Evolutionary conservation across 2,113 vertebrate genomes (phyloP).

Genomic region (Poeciliopsis prolifica): DNA sequence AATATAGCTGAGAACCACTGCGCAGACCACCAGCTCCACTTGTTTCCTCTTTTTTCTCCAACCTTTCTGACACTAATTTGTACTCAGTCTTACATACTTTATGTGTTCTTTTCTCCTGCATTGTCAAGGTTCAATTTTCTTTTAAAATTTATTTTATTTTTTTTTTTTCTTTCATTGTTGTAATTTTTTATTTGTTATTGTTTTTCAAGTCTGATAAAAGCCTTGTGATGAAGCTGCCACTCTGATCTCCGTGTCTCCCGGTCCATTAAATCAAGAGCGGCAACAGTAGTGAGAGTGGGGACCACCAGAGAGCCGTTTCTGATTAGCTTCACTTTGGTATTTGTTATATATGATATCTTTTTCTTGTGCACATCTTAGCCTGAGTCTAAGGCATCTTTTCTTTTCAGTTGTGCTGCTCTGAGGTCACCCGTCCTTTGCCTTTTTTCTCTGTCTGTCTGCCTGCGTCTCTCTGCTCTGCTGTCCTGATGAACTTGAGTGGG

Average conservation of each 20-base stretch:
- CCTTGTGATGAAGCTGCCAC: slow-evolving; percentile 50
- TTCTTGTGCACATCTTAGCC: slow-evolving; percentile 3
- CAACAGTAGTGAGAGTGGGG: slow-evolving; percentile 48
- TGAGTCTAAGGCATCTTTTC: slow-evolving; percentile 9
- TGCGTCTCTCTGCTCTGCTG: slow-evolving; percentile 31
- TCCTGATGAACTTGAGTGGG: slow-evolving; percentile 71
- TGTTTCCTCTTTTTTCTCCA: slow-evolving; percentile 26
- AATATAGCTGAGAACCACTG: slow-evolving; percentile 71
- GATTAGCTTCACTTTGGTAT: slow-evolving; percentile 12
- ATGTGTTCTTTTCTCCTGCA: slow-evolving; percentile 28
- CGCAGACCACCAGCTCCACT: slow-evolving; percentile 69
- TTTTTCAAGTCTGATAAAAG: slow-evolving; percentile 60
- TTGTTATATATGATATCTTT: slow-evolving; percentile 9
- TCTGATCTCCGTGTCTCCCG: slow-evolving; percentile 71
- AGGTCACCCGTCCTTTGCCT: not conserved
- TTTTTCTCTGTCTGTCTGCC: not conserved
- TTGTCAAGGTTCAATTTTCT: slow-evolving; percentile 23
- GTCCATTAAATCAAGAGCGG: slow-evolving; percentile 58
- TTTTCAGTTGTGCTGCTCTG: not conserved
- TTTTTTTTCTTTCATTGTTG: slow-evolving; percentile 44
- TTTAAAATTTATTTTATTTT: not conserved
- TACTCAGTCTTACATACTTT: slow-evolving; percentile 12
- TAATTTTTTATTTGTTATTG: slow-evolving; percentile 66
- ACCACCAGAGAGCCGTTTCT: slow-evolving; percentile 57
- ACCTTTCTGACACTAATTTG: slow-evolving; percentile 25